These are phyloP conservation scores for Cremastinae sp. DNA, from an alignment of 2,888 invertebrate species.

Conservation along the genomic window DNA sequence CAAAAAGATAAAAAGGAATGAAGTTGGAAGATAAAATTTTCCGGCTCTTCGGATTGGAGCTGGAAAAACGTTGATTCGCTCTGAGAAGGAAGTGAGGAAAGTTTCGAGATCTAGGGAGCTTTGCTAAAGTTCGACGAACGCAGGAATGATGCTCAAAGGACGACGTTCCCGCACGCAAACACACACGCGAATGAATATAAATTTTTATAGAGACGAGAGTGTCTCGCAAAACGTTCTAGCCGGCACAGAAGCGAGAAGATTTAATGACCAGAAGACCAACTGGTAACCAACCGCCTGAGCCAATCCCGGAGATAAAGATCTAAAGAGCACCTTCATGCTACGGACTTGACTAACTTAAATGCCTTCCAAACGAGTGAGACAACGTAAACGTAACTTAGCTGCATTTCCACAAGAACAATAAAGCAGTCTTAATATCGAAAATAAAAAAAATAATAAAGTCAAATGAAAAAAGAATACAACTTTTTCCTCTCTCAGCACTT, in stretches of 20 bases:
- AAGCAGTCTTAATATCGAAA: neutral
- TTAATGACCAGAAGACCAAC: constrained; percentile 67
- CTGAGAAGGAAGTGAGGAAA: constrained; percentile 16
- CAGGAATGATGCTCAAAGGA: constrained; percentile 29
- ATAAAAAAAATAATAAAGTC: constrained; percentile 8
- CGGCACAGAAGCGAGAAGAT: constrained; percentile 56
- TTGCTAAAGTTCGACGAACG: constrained; percentile 54
- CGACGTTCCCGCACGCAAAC: neutral
- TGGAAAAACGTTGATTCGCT: no score
- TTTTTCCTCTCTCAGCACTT: no score
- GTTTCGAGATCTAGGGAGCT: constrained; percentile 20
- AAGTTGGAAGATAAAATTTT: no score
- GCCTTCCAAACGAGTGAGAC: constrained; percentile 59
- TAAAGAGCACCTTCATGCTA: constrained; percentile 63
- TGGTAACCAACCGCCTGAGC: constrained; percentile 69
- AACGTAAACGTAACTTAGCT: no score
- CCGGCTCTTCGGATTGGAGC: no score
- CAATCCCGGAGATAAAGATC: constrained; percentile 68
- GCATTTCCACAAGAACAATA: constrained; percentile 15
- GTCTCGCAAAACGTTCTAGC: constrained; percentile 24
- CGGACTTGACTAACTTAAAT: constrained; percentile 70
- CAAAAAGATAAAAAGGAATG: no score
- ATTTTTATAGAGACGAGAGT: neutral
- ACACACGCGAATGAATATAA: neutral
- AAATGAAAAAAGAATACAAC: constrained; percentile 1